Percentiles rank a stretch among this genome's conserved stretches.
Conservation (phyloP, 2,113 vertebrate species). For the Lophura nycthemera region DNA sequence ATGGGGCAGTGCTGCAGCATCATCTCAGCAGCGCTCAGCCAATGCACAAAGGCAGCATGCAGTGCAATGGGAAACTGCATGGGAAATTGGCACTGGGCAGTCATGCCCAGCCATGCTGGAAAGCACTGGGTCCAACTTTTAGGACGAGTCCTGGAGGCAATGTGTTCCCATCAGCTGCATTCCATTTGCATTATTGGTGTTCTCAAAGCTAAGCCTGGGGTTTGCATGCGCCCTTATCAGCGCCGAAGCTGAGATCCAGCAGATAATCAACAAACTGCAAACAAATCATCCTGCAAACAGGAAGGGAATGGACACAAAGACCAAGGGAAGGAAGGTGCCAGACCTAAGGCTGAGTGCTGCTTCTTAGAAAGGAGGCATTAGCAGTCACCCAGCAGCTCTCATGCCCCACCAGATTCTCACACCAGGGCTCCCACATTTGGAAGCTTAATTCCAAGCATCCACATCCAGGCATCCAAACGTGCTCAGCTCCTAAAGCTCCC, state of each 20-base stretch:
- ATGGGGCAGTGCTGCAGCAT: not conserved
- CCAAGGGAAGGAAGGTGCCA: not conserved
- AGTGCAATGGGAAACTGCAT: too few relatives aligned
- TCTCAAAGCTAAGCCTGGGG: accelerated
- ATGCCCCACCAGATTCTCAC: not conserved
- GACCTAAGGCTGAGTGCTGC: accelerated
- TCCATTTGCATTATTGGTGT: not conserved
- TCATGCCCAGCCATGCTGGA: accelerated
- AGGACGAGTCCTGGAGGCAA: not conserved
- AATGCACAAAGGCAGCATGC: accelerated
- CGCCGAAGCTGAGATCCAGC: accelerated
- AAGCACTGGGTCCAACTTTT: not conserved
- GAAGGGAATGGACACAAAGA: not conserved
- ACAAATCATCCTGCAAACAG: not conserved
- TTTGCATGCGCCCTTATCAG: not conserved
- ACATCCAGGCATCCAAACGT: accelerated
- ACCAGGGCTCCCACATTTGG: not conserved
- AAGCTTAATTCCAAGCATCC: not conserved
- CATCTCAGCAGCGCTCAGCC: accelerated
- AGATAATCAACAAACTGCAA: not conserved
- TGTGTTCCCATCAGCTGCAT: accelerated
- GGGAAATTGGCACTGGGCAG: not conserved
- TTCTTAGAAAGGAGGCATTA: accelerated
- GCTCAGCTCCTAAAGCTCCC: not conserved
- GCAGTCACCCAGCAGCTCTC: accelerated